Evolutionary conservation across 2,113 vertebrate genomes (phyloP).

Genomic region (Aix galericulata): DNA sequence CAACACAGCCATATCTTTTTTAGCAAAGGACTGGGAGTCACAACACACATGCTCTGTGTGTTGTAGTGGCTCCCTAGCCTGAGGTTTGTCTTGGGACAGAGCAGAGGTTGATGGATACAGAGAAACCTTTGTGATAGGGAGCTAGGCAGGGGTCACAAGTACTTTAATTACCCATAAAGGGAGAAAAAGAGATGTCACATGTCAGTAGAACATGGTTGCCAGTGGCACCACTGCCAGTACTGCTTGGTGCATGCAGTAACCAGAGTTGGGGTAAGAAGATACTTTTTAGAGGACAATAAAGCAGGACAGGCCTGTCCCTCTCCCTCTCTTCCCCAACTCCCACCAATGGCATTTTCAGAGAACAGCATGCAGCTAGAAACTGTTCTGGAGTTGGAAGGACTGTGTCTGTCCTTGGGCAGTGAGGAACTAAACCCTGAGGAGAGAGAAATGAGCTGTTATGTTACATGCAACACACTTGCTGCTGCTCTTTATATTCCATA

Average conservation of each 20-base stretch:
- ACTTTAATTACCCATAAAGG: accelerated
- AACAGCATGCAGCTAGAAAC: background rate
- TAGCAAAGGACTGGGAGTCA: background rate
- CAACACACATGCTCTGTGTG: background rate
- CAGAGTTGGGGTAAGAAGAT: background rate
- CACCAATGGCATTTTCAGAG: background rate
- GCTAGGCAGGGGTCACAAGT: background rate
- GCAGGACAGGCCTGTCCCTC: background rate
- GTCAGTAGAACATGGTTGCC: background rate
- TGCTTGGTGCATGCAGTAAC: background rate
- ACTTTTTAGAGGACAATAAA: accelerated
- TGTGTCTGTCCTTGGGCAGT: background rate
- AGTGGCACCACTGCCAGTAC: background rate
- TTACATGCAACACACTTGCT: background rate
- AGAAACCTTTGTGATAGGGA: background rate
- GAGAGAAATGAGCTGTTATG: constrained; percentile 28
- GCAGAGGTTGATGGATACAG: background rate
- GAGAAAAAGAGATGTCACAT: background rate
- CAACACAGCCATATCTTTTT: background rate
- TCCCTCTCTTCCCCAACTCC: accelerated
- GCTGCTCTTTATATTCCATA: constrained; percentile 39
- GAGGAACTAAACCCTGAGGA: background rate
- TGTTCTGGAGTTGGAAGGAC: background rate
- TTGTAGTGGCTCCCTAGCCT: background rate
- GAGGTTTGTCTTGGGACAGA: background rate